Base-by-base conservation (phyloP, 35 echinoderm and acorn worm species). In the Patiria miniata region DNA sequence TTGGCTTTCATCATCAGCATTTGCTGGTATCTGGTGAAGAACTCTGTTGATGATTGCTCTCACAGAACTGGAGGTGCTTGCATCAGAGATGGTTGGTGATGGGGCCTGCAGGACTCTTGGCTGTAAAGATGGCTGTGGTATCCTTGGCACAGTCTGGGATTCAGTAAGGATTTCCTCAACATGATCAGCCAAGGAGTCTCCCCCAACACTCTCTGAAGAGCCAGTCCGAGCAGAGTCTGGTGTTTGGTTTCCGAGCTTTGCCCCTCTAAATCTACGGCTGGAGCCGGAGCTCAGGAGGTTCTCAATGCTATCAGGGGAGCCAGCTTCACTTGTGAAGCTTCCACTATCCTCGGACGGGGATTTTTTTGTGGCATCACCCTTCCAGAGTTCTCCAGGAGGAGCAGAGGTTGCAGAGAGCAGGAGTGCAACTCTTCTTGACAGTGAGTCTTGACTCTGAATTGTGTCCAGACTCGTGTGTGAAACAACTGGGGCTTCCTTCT, bases 31-130 rank as follows among this genome's bases (percentile, higher is more conserved):
- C 89, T 29, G 57, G 42, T n/a, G 83, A 36, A 90, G 40, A 19
- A 90, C 81, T 40, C 85, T 86, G n/a, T 92, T 78, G 39, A 92
- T 87, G 38, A 92, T 92, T 57, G 78, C 79, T 82, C 90, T 80
- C 0, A 92, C 90, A 51, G 90, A 92, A 58, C 90, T 92, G 61
- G 90, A 92, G 47, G 90, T 92, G 39, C 90, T 92, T 78, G 79
- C 90, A 12, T 92, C 90, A 44, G 90, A 92, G 22, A 87, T 22
- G 28, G 90, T 92, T 40, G 90, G 90, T 16, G 90, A 92, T 17
- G 80, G 22, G 29, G 23, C 65, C 68, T 19, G 2, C 65, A 8
- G 77, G 84, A 82, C 39, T 50, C 55, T 81, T 54, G 29, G 77
- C 52, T 39, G 38, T 22, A 73, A 83, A 36, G 44, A 50, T 30